Conservation (phyloP, 2,113 vertebrate species). For the Petroica traversi region DNA sequence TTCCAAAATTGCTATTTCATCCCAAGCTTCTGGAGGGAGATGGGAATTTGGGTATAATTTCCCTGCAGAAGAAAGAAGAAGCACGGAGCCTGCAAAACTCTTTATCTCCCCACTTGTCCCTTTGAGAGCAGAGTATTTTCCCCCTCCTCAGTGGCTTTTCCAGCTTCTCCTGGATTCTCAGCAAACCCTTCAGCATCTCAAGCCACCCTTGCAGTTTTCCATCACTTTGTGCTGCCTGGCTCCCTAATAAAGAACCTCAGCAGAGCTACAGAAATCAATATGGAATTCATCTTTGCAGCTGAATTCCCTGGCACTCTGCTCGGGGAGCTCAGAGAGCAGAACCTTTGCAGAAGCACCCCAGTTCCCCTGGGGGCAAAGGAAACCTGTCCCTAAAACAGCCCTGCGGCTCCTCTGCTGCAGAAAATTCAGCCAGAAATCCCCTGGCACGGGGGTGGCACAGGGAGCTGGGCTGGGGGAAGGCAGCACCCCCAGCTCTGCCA, state of each 20-base stretch:
- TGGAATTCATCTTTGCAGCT: neutral
- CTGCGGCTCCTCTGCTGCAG: neutral
- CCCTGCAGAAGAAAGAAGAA: neutral
- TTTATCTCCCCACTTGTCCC: neutral
- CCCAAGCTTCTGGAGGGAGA: neutral
- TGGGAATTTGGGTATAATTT: neutral
- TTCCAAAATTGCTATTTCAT: neutral
- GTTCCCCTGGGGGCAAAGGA: neutral
- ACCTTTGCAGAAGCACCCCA: neutral
- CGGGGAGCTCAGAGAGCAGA: neutral
- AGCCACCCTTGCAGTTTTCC: neutral
- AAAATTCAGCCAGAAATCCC: neutral
- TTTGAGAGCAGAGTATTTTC: neutral
- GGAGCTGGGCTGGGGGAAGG: neutral
- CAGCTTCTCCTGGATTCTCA: neutral
- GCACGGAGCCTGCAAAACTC: fast-evolving
- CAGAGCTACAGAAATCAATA: neutral
- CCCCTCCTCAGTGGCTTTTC: neutral
- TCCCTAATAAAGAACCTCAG: neutral
- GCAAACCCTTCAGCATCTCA: neutral
- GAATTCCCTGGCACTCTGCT: neutral
- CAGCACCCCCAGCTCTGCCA: neutral
- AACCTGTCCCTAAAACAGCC: neutral
- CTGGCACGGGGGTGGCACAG: neutral
- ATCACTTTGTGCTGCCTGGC: fast-evolving